Base-by-base conservation (phyloP, 1,140 invertebrate species). In the Harlomillsia oculata region DNA sequence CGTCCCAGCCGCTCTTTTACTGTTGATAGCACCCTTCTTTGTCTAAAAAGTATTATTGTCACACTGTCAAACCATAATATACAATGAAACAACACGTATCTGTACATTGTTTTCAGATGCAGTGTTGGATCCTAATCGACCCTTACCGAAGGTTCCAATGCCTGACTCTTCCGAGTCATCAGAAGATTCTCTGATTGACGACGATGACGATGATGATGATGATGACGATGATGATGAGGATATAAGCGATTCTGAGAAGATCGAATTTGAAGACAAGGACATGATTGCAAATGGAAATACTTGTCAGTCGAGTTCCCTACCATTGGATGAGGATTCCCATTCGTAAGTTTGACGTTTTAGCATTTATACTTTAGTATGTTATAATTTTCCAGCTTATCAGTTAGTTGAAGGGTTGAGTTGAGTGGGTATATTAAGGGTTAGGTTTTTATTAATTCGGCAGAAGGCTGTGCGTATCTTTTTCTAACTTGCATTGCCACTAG, bases 221-320 rank as follows among this genome's bases (percentile, higher is more conserved):
- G 23, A 25, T 28, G 28, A 28, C 5, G 21, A 9, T 6, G 37
- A 48, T n/a, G 13, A 8, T 21, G 20, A 8, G 16, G 28, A 51
- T 21, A n/a, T 13, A 11, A 51, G 32, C 14, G 53, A 56, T 28
- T 56, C 53, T 14, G 54, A 56, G 9, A n/a, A n/a, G n/a, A n/a
- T n/a, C n/a, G n/a, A n/a, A n/a, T 56, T 21, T 1, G 54, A 56
- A 14, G 21, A 46, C 25, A 46, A 25, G 5, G 44, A 34, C 9
- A 34, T 34, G 32, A n/a, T 34, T 34, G 32, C 9, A 34, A 34
- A 34, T n/a, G 9, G 32, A 34, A 34, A n/a, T 34, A 14, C 6
- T 9, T 28, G 5, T 9, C 5, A 21, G 29, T 32, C 9, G 11
- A 20, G 25, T 14, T 14, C 6, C 5, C 48, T 8, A 14, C 48